A percentile compares a stretch with the other conserved stretches of the same genome.
These are phyloP conservation scores for Diplogasteroides magnus DNA, from an alignment of 1,140 invertebrate genomes.

Conservation along the genomic window DNA sequence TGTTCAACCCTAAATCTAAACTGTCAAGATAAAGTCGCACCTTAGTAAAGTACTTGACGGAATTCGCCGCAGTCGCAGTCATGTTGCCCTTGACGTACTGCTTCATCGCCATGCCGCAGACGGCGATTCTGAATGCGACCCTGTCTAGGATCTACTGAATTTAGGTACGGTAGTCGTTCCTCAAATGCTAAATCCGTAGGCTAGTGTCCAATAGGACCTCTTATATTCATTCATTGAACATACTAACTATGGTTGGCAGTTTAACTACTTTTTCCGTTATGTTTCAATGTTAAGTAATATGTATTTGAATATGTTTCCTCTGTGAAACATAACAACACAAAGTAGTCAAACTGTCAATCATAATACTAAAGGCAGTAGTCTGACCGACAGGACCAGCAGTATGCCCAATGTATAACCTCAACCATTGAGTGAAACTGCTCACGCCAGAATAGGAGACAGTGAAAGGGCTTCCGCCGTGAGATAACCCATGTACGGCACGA, in stretches of 20 bases:
- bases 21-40: too few species aligned
- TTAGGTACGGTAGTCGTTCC: too few species aligned
- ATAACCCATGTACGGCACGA: conserved; percentile 47
- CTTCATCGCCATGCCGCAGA: conserved; percentile 96
- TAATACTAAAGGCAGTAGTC: too few species aligned
- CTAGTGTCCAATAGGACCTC: too few species aligned
- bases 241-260: not conserved
- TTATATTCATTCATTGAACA: not conserved
- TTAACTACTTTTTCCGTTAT: not conserved
- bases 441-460: conserved; percentile 52
- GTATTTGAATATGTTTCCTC: not conserved
- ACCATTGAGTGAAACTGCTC: conserved; percentile 8
- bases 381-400: not conserved
- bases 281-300: not conserved
- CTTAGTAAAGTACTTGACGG: conserved; percentile 94
- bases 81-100: conserved; percentile 98
- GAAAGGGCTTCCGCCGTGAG: conserved; percentile 46
- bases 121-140: conserved; percentile 69
- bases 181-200: too few species aligned
- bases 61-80: conserved; percentile 91
- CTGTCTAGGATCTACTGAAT: not conserved
- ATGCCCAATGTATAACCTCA: too few species aligned
- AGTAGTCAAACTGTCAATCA: too few species aligned
- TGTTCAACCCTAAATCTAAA: not conserved
- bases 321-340: too few species aligned